A percentile compares a stretch with the other conserved stretches of the same genome.
These are phyloP conservation scores for Elgaria multicarinata DNA, from an alignment of 2,113 vertebrate genomes.

Conservation along the genomic window DNA sequence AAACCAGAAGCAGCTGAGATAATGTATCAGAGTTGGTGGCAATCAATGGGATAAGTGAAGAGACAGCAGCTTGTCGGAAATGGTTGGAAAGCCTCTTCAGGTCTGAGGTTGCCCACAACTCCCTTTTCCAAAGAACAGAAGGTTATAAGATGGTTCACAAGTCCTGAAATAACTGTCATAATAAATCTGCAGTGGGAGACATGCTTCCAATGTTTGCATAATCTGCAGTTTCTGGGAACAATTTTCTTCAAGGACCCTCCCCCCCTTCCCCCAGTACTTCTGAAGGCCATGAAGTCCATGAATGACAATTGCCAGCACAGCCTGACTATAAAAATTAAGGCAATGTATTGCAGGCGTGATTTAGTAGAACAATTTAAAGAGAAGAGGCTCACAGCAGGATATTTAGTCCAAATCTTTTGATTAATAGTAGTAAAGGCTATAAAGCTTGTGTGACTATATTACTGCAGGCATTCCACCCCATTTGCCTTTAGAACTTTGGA, in stretches of 20 bases:
- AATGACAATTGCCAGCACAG: not conserved
- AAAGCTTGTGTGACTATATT: constrained; percentile 12
- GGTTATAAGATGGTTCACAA: not conserved
- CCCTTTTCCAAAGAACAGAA: not conserved
- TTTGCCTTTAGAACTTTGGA: constrained; percentile 39
- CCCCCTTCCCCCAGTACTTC: not conserved
- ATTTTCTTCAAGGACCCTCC: not conserved
- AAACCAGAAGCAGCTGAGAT: not conserved
- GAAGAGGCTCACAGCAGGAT: not conserved
- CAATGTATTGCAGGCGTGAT: not conserved
- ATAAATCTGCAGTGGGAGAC: not conserved
- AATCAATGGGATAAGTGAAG: not conserved
- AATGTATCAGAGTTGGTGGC: not conserved
- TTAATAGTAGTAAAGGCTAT: constrained; percentile 21
- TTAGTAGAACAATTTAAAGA: not conserved
- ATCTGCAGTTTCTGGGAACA: not conserved
- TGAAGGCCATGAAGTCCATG: not conserved
- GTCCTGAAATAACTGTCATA: not conserved
- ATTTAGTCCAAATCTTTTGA: constrained; percentile 8
- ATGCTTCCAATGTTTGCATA: not conserved
- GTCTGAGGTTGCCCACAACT: not conserved
- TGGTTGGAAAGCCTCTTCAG: not conserved
- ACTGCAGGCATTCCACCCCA: not conserved
- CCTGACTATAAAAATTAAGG: not conserved
- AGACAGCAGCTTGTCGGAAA: not conserved